These are phyloP conservation scores for Pontoporia blainvillei DNA, from an alignment of 2,113 vertebrate genomes.

Conservation along the genomic window DNA sequence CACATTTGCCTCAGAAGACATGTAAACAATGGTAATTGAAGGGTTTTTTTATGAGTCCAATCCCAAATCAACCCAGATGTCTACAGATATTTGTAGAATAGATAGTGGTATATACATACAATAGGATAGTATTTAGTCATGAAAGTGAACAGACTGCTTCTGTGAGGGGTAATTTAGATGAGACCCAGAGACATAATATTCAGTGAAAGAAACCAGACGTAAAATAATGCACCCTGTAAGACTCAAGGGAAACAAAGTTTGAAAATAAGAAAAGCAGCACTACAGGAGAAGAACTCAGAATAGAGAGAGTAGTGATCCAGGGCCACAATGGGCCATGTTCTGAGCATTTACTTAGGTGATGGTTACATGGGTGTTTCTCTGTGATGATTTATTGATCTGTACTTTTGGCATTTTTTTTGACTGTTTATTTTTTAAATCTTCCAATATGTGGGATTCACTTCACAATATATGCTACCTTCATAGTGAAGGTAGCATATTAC, in stretches of 20 bases:
- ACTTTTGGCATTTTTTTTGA: background rate
- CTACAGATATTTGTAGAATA: background rate
- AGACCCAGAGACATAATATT: background rate
- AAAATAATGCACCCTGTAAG: background rate
- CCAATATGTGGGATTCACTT: background rate
- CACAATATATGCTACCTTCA: background rate
- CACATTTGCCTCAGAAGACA: background rate
- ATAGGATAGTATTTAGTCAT: background rate
- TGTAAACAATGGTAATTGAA: background rate
- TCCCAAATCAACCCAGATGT: background rate
- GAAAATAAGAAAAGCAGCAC: background rate
- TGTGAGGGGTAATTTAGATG: background rate
- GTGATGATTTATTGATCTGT: background rate
- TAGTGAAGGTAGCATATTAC: background rate
- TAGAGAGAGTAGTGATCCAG: background rate
- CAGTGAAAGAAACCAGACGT: background rate
- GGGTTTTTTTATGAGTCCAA: background rate
- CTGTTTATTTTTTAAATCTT: background rate
- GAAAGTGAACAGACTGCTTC: background rate
- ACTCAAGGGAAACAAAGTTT: background rate
- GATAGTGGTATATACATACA: background rate
- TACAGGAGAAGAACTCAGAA: no score
- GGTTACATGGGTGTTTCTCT: background rate
- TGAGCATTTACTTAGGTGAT: rapidly evolving
- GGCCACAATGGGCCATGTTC: no score